These are phyloP conservation scores for Zosterops hypoxanthus DNA, from an alignment of 2,113 vertebrate genomes.

Conservation along the genomic window DNA sequence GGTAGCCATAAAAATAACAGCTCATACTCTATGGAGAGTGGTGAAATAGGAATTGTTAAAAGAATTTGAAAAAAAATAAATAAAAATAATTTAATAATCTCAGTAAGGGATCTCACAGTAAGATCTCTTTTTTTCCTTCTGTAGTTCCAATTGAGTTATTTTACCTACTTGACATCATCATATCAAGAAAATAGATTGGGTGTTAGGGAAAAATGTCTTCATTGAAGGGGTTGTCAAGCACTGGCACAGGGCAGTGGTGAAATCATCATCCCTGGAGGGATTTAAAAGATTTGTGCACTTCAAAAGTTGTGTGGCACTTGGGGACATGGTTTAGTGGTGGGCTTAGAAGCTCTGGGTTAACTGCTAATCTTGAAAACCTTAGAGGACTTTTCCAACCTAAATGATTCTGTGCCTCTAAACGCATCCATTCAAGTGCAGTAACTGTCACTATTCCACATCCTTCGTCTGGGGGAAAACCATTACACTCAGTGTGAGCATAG, in stretches of 20 bases:
- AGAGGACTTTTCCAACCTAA: no score
- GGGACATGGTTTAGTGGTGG: not conserved
- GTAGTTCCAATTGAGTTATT: not conserved
- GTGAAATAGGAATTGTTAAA: accelerated
- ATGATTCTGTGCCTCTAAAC: not conserved
- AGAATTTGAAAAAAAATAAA: not conserved
- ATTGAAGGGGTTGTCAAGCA: not conserved
- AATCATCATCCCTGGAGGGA: not conserved
- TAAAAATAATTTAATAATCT: not conserved
- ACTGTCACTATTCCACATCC: not conserved
- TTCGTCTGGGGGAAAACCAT: not conserved
- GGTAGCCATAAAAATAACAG: not conserved
- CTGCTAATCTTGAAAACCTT: no score
- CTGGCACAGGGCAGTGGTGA: not conserved
- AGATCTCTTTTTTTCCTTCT: not conserved
- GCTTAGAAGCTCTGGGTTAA: no score
- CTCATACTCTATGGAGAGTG: not conserved
- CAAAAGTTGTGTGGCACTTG: no score
- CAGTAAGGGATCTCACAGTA: not conserved
- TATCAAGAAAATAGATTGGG: not conserved
- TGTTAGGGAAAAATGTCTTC: not conserved
- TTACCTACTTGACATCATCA: not conserved
- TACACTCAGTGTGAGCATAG: not conserved
- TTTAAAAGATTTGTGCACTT: not conserved
- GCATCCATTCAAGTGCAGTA: not conserved